A percentile compares a stretch with the other conserved stretches of the same genome.
Conservation (phyloP, 2,113 vertebrate species). For the Empidonax alnorum region DNA sequence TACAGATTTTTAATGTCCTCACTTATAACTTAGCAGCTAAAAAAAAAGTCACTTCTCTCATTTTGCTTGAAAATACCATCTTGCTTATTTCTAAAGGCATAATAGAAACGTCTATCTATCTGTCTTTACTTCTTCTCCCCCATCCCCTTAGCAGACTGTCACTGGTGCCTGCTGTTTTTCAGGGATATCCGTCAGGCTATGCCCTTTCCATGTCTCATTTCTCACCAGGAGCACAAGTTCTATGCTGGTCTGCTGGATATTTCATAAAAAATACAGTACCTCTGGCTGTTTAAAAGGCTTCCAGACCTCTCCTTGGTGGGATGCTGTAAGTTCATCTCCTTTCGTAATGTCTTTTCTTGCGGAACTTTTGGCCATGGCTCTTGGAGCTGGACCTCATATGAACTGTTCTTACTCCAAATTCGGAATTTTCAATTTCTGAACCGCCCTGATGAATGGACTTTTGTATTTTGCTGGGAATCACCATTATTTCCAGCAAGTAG, state of each 20-base stretch:
- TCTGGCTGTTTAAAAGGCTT: background rate
- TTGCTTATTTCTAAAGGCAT: background rate
- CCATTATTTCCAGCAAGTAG: background rate
- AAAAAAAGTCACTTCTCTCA: background rate
- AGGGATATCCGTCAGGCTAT: background rate
- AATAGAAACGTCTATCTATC: background rate
- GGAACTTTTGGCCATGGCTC: background rate
- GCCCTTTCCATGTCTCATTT: background rate
- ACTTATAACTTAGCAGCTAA: background rate
- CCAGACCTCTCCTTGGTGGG: background rate
- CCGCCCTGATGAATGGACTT: background rate
- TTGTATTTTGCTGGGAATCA: background rate
- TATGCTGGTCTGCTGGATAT: background rate
- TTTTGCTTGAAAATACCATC: background rate
- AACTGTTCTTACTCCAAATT: accelerated
- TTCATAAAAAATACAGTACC: background rate
- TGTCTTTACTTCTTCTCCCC: background rate
- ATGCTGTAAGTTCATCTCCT: background rate
- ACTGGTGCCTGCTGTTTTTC: background rate
- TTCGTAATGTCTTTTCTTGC: background rate
- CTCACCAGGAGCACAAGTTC: background rate
- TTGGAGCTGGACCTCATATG: background rate
- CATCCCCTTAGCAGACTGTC: background rate
- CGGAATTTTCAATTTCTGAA: background rate
- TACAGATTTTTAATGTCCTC: background rate